Base-by-base conservation (phyloP, 1,140 invertebrate genomes). In the Pentalonia nigronervosa region DNA sequence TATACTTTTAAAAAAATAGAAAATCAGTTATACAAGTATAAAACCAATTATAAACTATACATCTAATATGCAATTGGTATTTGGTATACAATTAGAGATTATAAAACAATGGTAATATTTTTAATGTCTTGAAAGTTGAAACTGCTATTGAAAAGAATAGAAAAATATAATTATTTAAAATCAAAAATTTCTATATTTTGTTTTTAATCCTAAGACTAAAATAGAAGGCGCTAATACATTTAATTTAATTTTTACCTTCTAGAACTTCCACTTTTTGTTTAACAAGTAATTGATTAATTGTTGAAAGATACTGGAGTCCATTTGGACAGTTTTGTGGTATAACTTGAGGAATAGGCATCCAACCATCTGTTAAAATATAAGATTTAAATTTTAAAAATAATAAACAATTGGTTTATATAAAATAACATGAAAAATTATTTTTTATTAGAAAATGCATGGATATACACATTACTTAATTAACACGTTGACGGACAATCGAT, bases 241-340 rank as follows among this genome's bases (percentile, higher is more conserved):
- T 23, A 34, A 36, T 25, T 36, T 47, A 23, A 7, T 41, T 50
- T 94, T 93, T 95, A 97, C 97, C 97, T 96, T 99, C 98, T 41
- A 98, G 94, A 17, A 98, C 94, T 95, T 99, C 98, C 21, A 98
- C 96, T 96, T 98, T 98, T 95, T 99, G 98, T 94, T 98, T 97
- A 86, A 99, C 96, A 93, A 98, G 96, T 84, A 99, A 95, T 94
- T 98, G 97, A 95, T 99, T 98, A 96, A 99, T 97, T 96, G 96
- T 96, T 95, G 97, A 98, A 96, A 99, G 97, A 96, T 98, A 99
- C 96, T 98, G 98, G 96, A 99, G 97, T 94, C 98, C 98, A 95
- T 97, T 97, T 91, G 97, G 98, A 96, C 97, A 98, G 95, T 97
- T 98, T 96, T 95, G 96, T 95, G 96, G 97, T 87, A 95, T 94